A percentile compares a stretch with the other conserved stretches of the same genome.
phyloP scores from a whole-genome alignment of 2,797 vertebrate genomes.

The Crax fasciolata region DNA sequence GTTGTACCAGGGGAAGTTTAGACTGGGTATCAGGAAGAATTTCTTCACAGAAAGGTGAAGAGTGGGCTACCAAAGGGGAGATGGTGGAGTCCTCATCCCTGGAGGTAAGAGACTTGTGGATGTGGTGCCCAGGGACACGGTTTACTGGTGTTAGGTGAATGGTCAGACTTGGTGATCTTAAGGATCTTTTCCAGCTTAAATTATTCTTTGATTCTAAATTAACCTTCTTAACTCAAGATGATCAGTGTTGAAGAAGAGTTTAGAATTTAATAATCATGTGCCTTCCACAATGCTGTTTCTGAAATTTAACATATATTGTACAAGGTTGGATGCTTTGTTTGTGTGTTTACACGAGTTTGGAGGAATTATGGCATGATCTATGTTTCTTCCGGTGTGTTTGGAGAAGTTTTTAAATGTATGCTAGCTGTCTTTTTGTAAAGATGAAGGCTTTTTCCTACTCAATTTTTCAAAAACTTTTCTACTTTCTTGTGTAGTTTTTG shows the following conservation, averaged over 20 bases:
- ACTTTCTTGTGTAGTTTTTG: conserved; percentile 21
- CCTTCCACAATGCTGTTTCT: background rate
- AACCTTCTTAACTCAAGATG: background rate
- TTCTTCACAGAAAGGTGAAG: background rate
- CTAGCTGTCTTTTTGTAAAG: background rate
- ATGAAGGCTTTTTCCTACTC: background rate
- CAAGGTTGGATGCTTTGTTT: background rate
- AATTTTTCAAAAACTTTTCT: background rate
- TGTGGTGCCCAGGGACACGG: background rate
- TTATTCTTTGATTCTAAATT: background rate
- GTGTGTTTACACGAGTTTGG: background rate
- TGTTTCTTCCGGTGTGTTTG: background rate
- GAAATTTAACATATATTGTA: background rate
- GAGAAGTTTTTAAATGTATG: background rate
- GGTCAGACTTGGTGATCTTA: background rate
- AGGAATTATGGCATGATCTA: background rate
- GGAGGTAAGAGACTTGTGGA: background rate
- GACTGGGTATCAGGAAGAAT: background rate
- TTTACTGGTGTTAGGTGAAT: background rate
- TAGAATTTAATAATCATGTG: background rate
- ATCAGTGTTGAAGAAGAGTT: background rate
- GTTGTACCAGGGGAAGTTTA: background rate
- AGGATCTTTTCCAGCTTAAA: background rate
- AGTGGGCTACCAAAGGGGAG: background rate
- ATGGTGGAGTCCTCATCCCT: background rate